Evolutionary conservation across 1,140 invertebrate species (phyloP), one percentile per base, ranked within the genome.

Genomic region (Physella acuta): DNA sequence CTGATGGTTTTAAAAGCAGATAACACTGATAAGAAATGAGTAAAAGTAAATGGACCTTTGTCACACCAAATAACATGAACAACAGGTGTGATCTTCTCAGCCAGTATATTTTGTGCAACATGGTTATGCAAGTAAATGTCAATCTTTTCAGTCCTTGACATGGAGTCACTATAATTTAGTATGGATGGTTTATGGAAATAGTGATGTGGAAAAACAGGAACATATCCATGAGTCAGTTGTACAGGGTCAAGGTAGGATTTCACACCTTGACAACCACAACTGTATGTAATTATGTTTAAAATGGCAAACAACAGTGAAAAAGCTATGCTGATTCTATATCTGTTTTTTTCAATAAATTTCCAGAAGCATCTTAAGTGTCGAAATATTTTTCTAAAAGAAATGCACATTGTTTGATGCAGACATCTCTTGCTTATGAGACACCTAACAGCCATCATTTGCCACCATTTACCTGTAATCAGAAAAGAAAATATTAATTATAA

Each of bases 11-110:
- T 75, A 49, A 65, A 70, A 44, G 69, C 73, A 59, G 78, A 75
- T 14, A 81, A 56, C 34, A 82, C 74, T 53, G 74, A 76, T 0
- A 81, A 39, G 61, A 78, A 81, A 61, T 80, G 67, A 30, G 73
- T 55, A 58, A 78, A 82, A 30, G 74, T 69, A 34, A 82, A 78
- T 8, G 71, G 68, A 11, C 63, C 28, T 3, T 76, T 68, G 1
- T 75, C 49, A 59, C 79, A 82, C 74, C 74, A 75, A 60, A 75
- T 33, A 49, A 65, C 70, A 63, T 74, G 74, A n/a, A 74, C 72
- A 65, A 69, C 68, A 26, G 69, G 67, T 31, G 72, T 44, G 11
- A 70, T 58, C 2, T 31, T 30, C 1, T 20, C 2, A 33, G 20
- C 17, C 24, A 68, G 56, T 2, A 26, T 30, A 60, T 49, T 60